These are phyloP conservation scores for Danaus plexippus DNA, from an alignment of 1,140 invertebrate species.

Conservation along the genomic window DNA sequence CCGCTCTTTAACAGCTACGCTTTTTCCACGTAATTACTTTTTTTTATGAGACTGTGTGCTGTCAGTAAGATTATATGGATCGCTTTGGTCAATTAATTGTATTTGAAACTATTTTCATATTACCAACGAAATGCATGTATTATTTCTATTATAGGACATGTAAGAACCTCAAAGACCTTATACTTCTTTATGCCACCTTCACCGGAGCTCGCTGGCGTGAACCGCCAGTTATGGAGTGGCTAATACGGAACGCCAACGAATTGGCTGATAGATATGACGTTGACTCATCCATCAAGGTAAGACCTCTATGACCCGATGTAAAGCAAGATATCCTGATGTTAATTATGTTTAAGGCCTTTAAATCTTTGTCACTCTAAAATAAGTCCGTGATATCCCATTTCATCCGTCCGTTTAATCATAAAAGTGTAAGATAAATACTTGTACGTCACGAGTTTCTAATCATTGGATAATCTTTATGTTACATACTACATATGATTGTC, in stretches of 20 bases:
- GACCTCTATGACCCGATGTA: background rate
- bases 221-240: slow-evolving; percentile 30
- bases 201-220: slow-evolving; percentile 29
- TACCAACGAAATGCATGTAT: background rate
- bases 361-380: no score
- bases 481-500: background rate
- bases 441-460: no score
- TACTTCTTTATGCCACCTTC: slow-evolving; percentile 27
- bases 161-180: slow-evolving; percentile 20
- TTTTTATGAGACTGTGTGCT: no score
- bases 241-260: slow-evolving; percentile 23
- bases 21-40: background rate
- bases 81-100: no score
- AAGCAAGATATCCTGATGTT: no score
- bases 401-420: no score
- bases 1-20: slow-evolving; percentile 14
- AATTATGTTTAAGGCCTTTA: no score
- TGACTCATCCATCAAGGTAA: slow-evolving; percentile 15
- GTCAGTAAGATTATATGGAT: no score
- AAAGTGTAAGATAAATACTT: no score
- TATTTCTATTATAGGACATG: slow-evolving; percentile 15
- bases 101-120: no score
- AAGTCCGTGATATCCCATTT: no score
- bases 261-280: slow-evolving; percentile 21
- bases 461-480: no score